Evolutionary conservation across 2,888 invertebrate species (phyloP).

Genomic region (Tetragnatha montana): DNA sequence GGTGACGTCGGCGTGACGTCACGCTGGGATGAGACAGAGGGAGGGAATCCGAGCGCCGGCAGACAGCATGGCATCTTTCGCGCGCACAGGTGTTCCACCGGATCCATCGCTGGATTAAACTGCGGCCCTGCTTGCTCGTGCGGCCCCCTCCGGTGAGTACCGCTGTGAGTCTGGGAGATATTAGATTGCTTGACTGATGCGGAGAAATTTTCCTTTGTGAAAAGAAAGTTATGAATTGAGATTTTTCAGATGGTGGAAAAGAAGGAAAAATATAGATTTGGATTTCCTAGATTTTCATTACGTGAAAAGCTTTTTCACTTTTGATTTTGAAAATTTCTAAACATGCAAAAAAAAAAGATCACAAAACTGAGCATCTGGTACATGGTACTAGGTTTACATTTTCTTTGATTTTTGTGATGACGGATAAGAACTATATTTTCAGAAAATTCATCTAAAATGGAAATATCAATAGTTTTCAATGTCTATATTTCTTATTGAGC

Average conservation of each 20-base stretch:
- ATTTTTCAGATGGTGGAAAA: background rate
- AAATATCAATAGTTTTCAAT: too few relatives aligned
- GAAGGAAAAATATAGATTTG: background rate
- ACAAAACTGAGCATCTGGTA: too few relatives aligned
- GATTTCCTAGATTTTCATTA: background rate
- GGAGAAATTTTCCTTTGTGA: too few relatives aligned
- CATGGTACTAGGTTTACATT: too few relatives aligned
- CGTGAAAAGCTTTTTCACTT: too few relatives aligned
- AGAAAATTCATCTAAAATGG: too few relatives aligned
- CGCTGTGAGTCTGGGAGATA: background rate
- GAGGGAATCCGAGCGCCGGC: constrained; percentile 55
- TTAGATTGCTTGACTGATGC: too few relatives aligned
- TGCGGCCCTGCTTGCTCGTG: background rate
- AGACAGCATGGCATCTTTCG: constrained; percentile 65
- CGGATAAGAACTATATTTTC: too few relatives aligned
- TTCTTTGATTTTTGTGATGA: too few relatives aligned
- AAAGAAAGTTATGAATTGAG: background rate
- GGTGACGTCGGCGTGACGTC: constrained; percentile 62
- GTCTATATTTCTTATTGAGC: too few relatives aligned
- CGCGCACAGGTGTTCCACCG: constrained; percentile 61
- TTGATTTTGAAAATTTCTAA: too few relatives aligned
- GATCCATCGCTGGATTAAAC: constrained; percentile 31
- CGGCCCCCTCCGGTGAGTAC: background rate
- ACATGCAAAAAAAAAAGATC: too few relatives aligned
- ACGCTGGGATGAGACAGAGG: constrained; percentile 55